Percentiles rank a stretch among this genome's conserved stretches.
Conservation (phyloP, 1,140 invertebrate genomes). For the Cotesia vestalis region DNA sequence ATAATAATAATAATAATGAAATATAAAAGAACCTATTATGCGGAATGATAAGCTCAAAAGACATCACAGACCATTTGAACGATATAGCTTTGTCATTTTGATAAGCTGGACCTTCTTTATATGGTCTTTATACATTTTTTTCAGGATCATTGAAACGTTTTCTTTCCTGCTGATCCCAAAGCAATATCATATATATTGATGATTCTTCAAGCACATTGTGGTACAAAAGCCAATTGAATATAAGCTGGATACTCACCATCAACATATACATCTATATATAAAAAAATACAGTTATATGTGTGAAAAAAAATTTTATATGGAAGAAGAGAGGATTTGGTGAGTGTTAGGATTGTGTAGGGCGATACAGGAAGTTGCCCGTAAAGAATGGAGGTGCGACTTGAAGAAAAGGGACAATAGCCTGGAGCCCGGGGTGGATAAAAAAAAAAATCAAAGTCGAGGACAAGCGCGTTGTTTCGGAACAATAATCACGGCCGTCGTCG, state of each 20-base stretch:
- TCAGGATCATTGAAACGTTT: too few species aligned
- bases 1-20: background rate
- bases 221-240: constrained; percentile 20
- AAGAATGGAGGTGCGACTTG: background rate
- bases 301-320: too few species aligned
- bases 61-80: background rate
- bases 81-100: background rate
- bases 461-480: constrained; percentile 20
- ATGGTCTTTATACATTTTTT: too few species aligned
- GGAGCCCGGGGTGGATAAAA: background rate
- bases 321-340: too few species aligned
- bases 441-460: constrained; percentile 5
- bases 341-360: background rate
- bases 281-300: background rate
- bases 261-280: background rate
- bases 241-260: background rate
- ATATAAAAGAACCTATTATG: background rate
- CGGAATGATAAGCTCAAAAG: background rate
- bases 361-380: background rate
- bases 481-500: constrained; percentile 26
- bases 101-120: background rate
- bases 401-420: constrained; percentile 14
- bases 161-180: too few species aligned
- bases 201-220: background rate
- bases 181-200: background rate